Evolutionary conservation across 1,140 invertebrate species (phyloP).

Genomic region (Apolygus lucorum): DNA sequence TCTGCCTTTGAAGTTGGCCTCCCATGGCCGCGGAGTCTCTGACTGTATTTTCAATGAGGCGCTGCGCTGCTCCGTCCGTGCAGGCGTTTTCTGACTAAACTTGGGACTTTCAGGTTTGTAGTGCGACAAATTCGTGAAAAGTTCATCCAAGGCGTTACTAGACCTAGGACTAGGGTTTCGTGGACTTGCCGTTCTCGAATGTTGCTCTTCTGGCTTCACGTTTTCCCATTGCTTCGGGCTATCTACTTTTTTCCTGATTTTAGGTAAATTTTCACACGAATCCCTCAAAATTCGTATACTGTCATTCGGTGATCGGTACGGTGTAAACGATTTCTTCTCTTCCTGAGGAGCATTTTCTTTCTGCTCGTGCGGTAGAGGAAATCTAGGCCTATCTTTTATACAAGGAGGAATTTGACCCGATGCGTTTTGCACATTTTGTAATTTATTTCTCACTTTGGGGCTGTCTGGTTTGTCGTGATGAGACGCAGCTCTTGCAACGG

Average conservation of each 20-base stretch:
- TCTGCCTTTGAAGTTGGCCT: conserved; percentile 3
- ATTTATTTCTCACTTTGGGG: not conserved
- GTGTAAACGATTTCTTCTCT: not conserved
- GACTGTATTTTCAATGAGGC: conserved; percentile 7
- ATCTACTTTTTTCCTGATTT: conserved; percentile 1
- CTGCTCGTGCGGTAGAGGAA: not conserved
- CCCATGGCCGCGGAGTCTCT: not conserved
- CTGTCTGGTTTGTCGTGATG: conserved; percentile 3
- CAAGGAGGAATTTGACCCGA: not conserved
- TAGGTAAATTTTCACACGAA: conserved; percentile 3
- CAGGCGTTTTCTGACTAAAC: not conserved
- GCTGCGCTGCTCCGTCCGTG: not conserved
- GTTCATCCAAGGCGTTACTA: not conserved
- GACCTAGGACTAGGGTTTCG: not conserved
- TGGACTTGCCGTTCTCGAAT: not conserved
- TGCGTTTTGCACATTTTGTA: not conserved
- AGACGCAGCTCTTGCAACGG: not conserved
- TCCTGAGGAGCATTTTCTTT: not conserved
- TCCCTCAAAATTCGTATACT: not conserved
- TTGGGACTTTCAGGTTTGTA: conserved; percentile 2
- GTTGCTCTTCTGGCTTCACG: not conserved
- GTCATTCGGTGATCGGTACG: not conserved
- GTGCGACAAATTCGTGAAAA: not conserved
- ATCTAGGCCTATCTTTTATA: not conserved
- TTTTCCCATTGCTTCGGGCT: not conserved